Base-by-base conservation (phyloP, 2,888 invertebrate genomes). In the Alloplasta piceator region DNA sequence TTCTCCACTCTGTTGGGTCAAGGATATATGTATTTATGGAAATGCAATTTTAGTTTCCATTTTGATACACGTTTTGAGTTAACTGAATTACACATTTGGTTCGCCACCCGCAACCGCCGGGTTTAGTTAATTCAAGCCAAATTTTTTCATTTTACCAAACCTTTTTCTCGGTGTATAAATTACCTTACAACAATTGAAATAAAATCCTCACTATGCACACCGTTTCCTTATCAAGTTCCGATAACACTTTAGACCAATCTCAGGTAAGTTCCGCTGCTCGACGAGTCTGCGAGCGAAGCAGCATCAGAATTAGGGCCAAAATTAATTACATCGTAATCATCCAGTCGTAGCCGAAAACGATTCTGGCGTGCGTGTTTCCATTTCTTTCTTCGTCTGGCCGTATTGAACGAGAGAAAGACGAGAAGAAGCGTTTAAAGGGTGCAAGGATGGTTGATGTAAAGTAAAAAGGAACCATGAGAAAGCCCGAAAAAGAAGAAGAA, bases 281-380 rank as follows among this genome's bases (percentile, higher is more conserved):
- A n/a, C 46, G 56, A 66, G 46, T 14, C 43, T 48, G 43, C 48
- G 16, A 12, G n/a, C 43, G 9, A 48, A 48, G 36, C 9, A 74
- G 39, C 39, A n/a, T n/a, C n/a, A 55, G 63, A 64, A 12, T 70
- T 36, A 55, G 52, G 7, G 39, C n/a, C 26, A 52, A 75, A 74
- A 79, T 79, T 75, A 75, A 79, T 75, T 66, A 50, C 64, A 12
- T 26, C 52, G 64, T 68, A 50, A 75, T 66, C 64, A 38, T 39
- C 46, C 12, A 58, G 41, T 50, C 63, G 68, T 58, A 58, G 50
- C 55, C 60, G 10, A 64, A 66, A 75, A 60, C 58, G 36, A 55
- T 56, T 71, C 71, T 66, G 1, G 7, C 39, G 56, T 46, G 71
- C 6, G 46, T 61, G 10, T 56, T 26, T 36, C 10, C 56, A 1